These are phyloP conservation scores for Iselma pallidipennis DNA, from an alignment of 2,888 invertebrate species.

Conservation along the genomic window DNA sequence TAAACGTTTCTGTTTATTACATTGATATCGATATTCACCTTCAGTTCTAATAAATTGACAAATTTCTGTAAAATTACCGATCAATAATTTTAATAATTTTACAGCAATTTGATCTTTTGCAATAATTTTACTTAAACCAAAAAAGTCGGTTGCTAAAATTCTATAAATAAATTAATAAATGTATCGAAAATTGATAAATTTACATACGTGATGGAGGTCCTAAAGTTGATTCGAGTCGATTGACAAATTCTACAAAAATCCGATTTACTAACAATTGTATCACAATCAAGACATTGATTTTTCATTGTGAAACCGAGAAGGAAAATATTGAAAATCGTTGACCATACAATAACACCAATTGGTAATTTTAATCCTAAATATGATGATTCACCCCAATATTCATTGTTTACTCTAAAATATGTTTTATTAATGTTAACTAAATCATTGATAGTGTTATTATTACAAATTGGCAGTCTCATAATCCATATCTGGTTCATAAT, in stretches of 20 bases:
- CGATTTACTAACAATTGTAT: neutral
- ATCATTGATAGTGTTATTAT: too few relatives aligned
- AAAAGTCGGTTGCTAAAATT: neutral
- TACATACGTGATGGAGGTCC: neutral
- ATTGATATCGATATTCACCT: neutral
- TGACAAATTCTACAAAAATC: neutral
- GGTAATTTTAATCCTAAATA: neutral
- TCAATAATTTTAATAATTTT: neutral
- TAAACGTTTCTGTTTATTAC: neutral
- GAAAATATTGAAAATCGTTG: neutral
- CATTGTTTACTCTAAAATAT: neutral
- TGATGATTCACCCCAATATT: neutral
- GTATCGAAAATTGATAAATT: neutral
- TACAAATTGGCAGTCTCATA: conserved; percentile 2
- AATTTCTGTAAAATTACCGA: neutral
- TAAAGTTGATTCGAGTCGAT: neutral
- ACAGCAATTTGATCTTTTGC: neutral
- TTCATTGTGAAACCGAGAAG: neutral
- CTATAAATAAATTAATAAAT: neutral
- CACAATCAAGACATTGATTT: neutral
- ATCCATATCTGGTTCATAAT: neutral
- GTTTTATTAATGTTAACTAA: neutral
- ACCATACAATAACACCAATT: neutral
- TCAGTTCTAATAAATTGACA: neutral
- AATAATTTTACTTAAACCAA: neutral